These are phyloP conservation scores for Cryptus armator DNA, from an alignment of 2,888 invertebrate species.

Conservation along the genomic window DNA sequence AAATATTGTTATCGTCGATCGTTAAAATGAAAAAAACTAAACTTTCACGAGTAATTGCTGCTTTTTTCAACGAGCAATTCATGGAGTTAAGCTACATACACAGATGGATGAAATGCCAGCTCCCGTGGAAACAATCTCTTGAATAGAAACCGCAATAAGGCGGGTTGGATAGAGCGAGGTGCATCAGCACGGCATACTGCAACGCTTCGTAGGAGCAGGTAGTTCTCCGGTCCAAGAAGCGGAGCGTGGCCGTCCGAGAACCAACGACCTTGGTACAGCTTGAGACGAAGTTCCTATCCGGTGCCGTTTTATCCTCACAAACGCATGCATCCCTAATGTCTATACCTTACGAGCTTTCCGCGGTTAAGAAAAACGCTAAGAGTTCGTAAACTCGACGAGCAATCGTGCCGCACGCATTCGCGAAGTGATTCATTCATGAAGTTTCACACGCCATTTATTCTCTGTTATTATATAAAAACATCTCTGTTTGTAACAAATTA, in stretches of 20 bases:
- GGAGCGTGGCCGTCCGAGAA: slow-evolving; percentile 69
- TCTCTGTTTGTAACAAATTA: neutral
- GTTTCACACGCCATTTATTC: slow-evolving; percentile 54
- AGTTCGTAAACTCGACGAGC: slow-evolving; percentile 27
- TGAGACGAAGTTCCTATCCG: slow-evolving; percentile 24
- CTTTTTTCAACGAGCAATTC: neutral
- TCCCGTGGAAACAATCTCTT: slow-evolving; percentile 27
- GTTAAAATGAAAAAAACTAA: neutral
- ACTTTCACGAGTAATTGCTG: neutral
- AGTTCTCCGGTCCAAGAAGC: slow-evolving; percentile 68
- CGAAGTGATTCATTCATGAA: slow-evolving; percentile 41
- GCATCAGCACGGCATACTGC: slow-evolving; percentile 52
- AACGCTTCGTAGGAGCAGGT: slow-evolving; percentile 67
- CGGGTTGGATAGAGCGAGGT: slow-evolving; percentile 7
- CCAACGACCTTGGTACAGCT: slow-evolving; percentile 67
- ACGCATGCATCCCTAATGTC: slow-evolving; percentile 15
- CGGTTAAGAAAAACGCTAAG: slow-evolving; percentile 20
- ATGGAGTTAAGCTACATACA: slow-evolving; percentile 20
- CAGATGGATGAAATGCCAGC: neutral
- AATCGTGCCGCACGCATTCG: slow-evolving; percentile 30
- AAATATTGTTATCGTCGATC: neutral
- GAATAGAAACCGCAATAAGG: slow-evolving; percentile 21
- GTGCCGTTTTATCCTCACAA: slow-evolving; percentile 44
- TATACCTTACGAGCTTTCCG: slow-evolving; percentile 5
- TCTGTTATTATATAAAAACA: slow-evolving; percentile 15